Base-by-base conservation (phyloP, 2,113 vertebrate genomes). In the Myrmophylax atrothorax region DNA sequence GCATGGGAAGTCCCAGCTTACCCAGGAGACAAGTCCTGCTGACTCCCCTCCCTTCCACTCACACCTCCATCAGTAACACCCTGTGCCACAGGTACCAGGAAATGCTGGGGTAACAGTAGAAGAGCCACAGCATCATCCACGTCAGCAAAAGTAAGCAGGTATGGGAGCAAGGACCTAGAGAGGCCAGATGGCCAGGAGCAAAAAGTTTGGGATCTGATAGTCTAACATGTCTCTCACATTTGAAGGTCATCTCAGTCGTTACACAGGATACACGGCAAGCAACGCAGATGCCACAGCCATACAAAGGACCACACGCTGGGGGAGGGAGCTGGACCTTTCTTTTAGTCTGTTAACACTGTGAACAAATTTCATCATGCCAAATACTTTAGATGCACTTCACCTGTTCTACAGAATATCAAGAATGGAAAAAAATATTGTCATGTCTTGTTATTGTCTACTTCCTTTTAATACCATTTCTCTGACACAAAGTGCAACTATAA, bases 21-120 rank as follows among this genome's bases (percentile, higher is more conserved):
- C 35, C 47, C 29, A 13, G 33, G 13, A 73, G 26, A 15, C 0
- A 0, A 62, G 13, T 56, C 17, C 33, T 50, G 13, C 66, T 60
- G 33, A 16, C 5, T 91, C 25, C 50, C 37, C 63, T 87, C 62
- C 68, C 18, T 37, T 62, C 46, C 18, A 8, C 56, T 70, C 37
- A 31, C 25, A 16, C 1, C 4, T 5, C 12, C 24, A 33, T 6
- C 58, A 64, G 23, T 3, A 47, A 62, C 18, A 77, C 37, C 19
- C 52, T 10, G 22, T 6, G 28, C 12, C 44, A 58, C 66, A 47
- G 29, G 24, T 50, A 44, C 19, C 24, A 2, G 1, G 23, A 69
- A 64, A 53, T 2, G 1, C 59, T 31, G 6, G 10, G 37, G 50
- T 31, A 74, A 74, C n/a, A 82, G 56, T 20, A 29, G 8, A 72